Evolutionary conservation across 2,113 vertebrate species (phyloP).

Genomic region (Ptyas mucosa): DNA sequence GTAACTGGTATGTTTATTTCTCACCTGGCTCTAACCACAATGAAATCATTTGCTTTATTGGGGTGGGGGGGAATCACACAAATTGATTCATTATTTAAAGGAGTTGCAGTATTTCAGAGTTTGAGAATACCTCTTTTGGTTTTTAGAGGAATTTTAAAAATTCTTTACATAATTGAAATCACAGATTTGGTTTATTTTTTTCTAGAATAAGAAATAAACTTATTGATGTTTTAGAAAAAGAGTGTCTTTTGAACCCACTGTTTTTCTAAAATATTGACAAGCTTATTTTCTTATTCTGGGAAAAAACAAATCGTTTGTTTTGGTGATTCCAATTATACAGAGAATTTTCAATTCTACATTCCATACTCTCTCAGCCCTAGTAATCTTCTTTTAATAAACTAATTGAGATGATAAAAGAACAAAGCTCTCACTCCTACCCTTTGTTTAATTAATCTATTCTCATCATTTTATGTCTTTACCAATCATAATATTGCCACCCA

Average conservation of each 20-base stretch:
- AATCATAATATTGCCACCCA: slow-evolving; percentile 23
- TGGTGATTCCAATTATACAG: background rate
- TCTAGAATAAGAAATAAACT: slow-evolving; percentile 13
- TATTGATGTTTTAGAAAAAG: background rate
- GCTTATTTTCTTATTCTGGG: background rate
- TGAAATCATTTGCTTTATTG: background rate
- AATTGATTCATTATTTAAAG: background rate
- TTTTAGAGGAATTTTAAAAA: background rate
- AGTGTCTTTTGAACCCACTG: background rate
- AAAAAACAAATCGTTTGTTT: background rate
- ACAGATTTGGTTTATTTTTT: slow-evolving; percentile 8
- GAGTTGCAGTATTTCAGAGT: background rate
- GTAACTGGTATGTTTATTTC: background rate
- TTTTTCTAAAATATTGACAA: background rate
- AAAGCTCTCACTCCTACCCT: slow-evolving; percentile 59
- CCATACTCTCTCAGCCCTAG: background rate
- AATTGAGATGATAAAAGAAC: slow-evolving; percentile 54
- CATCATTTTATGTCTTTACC: slow-evolving; percentile 50
- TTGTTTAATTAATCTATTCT: slow-evolving; percentile 64
- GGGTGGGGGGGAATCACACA: background rate
- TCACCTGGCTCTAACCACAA: background rate
- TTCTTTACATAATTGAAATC: background rate
- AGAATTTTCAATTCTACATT: background rate
- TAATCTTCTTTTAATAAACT: slow-evolving; percentile 4
- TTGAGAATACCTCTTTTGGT: background rate